Conservation (phyloP, 2,113 vertebrate genomes). For the Myotis lucifugus region DNA sequence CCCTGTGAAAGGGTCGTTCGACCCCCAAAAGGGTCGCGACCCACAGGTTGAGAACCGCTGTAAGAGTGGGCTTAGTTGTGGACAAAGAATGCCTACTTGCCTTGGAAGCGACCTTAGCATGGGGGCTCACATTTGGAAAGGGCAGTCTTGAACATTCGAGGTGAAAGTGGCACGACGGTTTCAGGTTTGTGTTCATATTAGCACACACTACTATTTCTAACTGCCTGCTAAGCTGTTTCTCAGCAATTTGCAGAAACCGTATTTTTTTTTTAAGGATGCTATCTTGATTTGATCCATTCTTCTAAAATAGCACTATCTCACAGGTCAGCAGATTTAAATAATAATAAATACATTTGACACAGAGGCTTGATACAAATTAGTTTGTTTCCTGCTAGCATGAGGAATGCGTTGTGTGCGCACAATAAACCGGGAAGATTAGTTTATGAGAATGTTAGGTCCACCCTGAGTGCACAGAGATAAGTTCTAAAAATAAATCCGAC, state of each 20-base stretch:
- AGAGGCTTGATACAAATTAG: constrained; percentile 43
- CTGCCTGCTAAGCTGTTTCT: background rate
- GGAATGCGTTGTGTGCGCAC: constrained; percentile 54
- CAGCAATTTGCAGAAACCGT: background rate
- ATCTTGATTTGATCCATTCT: background rate
- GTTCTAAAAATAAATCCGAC: constrained; percentile 63
- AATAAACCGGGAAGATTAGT: constrained; percentile 65
- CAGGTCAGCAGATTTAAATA: constrained; percentile 61
- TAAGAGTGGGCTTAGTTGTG: background rate
- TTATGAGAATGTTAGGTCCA: constrained; percentile 71
- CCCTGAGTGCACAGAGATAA: constrained; percentile 71
- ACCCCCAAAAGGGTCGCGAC: too few species aligned
- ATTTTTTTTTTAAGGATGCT: background rate
- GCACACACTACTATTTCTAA: background rate
- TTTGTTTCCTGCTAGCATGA: constrained; percentile 66
- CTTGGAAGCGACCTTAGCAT: background rate
- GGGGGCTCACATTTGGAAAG: background rate
- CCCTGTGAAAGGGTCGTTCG: too few species aligned
- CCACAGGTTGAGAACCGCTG: too few species aligned
- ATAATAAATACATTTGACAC: background rate
- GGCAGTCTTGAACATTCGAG: background rate
- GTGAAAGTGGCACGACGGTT: background rate
- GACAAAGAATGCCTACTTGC: background rate
- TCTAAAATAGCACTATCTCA: constrained; percentile 57
- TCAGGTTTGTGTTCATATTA: background rate